phyloP scores from a whole-genome alignment of 30 jellyfish, hydroid and myxozoan genomes.

The Pseudorhiza aurosa region DNA sequence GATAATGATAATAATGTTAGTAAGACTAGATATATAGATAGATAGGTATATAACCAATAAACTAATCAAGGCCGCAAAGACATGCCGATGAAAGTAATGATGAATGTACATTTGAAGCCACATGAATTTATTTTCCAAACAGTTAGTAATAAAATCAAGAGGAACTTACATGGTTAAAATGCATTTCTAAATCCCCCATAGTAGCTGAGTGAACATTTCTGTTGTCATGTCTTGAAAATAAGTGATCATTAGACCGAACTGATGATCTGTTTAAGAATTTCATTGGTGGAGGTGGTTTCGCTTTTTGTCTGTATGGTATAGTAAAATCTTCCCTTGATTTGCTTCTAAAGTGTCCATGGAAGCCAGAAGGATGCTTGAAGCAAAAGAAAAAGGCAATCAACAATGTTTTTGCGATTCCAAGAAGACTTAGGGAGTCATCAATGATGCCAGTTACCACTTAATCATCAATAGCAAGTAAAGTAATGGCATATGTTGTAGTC shows the following conservation, averaged over 20 bases:
- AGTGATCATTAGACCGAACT: constrained; percentile 84
- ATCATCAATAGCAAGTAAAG: neutral
- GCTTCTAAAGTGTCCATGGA: constrained; percentile 92
- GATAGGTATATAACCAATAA: no score
- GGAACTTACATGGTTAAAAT: constrained; percentile 70
- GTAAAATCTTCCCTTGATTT: constrained; percentile 71
- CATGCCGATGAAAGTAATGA: no score
- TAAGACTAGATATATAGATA: no score
- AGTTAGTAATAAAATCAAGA: no score
- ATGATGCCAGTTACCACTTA: no score
- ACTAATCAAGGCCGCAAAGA: no score
- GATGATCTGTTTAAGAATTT: constrained; percentile 68
- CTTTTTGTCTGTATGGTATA: constrained; percentile 73
- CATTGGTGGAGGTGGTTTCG: constrained; percentile 87
- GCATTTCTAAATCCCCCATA: constrained; percentile 85
- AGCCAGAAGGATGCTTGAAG: constrained; percentile 84
- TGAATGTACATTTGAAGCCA: no score
- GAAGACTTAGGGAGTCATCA: no score
- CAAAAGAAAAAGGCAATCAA: neutral
- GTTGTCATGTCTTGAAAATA: constrained; percentile 91
- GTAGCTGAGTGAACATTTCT: constrained; percentile 80
- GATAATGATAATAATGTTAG: no score
- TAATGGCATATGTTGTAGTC: no score
- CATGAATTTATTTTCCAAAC: no score
- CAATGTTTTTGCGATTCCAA: no score